Evolutionary conservation across 2,888 invertebrate genomes (phyloP).

Genomic region (Salticus scenicus): DNA sequence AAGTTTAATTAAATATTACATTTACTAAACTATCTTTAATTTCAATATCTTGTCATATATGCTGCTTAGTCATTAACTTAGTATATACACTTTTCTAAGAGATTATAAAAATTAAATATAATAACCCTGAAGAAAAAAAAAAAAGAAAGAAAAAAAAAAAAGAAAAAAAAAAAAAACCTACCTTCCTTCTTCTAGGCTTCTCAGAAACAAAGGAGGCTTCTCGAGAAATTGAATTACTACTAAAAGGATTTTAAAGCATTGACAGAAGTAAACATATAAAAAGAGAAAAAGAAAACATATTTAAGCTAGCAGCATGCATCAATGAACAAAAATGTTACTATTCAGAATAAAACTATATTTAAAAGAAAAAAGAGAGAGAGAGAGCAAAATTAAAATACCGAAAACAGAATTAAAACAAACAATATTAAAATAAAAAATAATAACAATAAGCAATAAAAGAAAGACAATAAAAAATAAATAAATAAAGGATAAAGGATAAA

Average conservation of each 20-base stretch:
- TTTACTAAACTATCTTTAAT: too few relatives aligned
- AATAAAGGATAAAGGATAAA: too few relatives aligned
- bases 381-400: too few relatives aligned
- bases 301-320: background rate
- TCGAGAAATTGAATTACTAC: conserved; percentile 47
- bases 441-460: background rate
- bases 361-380: too few relatives aligned
- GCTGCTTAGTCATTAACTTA: too few relatives aligned
- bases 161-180: too few relatives aligned
- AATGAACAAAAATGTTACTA: background rate
- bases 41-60: too few relatives aligned
- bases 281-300: background rate
- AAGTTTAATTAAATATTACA: too few relatives aligned
- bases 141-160: too few relatives aligned
- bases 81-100: too few relatives aligned
- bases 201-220: conserved; percentile 45
- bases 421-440: background rate
- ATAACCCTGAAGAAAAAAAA: too few relatives aligned
- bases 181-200: conserved; percentile 46
- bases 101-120: too few relatives aligned
- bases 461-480: background rate
- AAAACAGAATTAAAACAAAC: background rate
- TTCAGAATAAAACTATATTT: background rate
- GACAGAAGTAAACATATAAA: conserved; percentile 23
- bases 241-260: conserved; percentile 45